Evolutionary conservation across 2,113 vertebrate species (phyloP).

Genomic region (Anoura caudifer): DNA sequence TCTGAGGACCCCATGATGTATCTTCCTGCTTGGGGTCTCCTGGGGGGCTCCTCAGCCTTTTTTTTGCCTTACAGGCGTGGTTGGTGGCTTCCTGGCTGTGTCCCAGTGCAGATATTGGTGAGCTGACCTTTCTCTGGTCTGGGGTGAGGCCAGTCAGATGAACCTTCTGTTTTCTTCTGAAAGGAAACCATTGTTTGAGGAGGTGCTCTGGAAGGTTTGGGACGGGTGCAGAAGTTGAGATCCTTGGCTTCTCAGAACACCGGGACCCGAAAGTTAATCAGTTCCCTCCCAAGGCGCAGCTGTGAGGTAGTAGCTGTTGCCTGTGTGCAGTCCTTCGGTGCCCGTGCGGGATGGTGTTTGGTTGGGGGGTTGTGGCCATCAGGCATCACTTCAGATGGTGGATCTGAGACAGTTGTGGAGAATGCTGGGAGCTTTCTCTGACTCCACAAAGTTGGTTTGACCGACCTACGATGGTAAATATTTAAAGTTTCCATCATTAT

Average conservation of each 20-base stretch:
- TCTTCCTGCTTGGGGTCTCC: too few species aligned
- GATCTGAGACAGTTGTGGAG: neutral
- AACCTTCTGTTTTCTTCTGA: neutral
- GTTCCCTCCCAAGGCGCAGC: neutral
- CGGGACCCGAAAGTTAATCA: neutral
- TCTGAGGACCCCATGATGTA: neutral
- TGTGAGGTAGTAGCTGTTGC: neutral
- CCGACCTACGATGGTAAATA: neutral
- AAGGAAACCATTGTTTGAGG: constrained; percentile 31
- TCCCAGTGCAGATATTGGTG: neutral
- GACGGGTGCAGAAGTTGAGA: neutral
- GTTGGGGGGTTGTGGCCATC: neutral
- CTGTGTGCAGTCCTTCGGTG: neutral
- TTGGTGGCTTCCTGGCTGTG: neutral
- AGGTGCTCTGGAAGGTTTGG: neutral
- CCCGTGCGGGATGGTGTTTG: neutral
- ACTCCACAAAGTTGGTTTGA: neutral
- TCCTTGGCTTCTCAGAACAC: neutral
- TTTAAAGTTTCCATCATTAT: neutral
- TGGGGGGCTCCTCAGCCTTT: neutral
- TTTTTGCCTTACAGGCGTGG: neutral
- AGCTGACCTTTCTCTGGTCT: neutral
- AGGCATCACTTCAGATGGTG: neutral
- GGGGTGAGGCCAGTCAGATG: neutral
- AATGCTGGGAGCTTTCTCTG: neutral